Evolutionary conservation across 2,113 vertebrate genomes (phyloP), one percentile per base, ranked within the genome.

Genomic region (Cyanistes caeruleus): DNA sequence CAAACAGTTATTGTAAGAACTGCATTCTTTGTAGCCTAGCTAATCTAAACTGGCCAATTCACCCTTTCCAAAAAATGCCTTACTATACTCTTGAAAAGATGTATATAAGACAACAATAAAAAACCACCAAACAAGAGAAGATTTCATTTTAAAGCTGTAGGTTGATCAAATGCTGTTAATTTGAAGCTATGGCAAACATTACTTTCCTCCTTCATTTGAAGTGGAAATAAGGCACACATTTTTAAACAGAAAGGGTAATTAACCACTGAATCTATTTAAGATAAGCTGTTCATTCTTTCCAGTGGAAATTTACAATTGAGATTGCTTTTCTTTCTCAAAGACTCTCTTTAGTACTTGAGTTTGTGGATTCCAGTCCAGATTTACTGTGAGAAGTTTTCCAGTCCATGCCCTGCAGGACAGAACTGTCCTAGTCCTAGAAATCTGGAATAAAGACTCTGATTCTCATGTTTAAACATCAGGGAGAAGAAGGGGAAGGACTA

Each of bases 161-260:
- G 91, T 48, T 70, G 86, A 93, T 92, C 72, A 64, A 90, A 88
- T 0, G 37, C 82, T 70, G 85, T 86, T 96, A 94, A 95, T 97
- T 96, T 94, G 96, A 93, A 94, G 83, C 83, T 90, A 75, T 77
- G 92, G 83, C 73, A 90, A 84, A 87, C 93, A 93, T 92, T 88
- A 93, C 72, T 96, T 97, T 81, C 90, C 73, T 94, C 79, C 82
- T 90, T 92, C 93, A 96, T 96, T 90, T 96, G 85, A 96, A 96
- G 95, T 86, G 93, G 90, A 95, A 96, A 97, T 93, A 95, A 96
- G 95, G 89, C 89, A 93, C 95, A 84, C 87, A 90, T 95, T 96
- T 97, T 96, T 95, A 94, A 96, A 88, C 92, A 88, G 92, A 78
- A 96, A 96, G 95, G 96, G 95, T 94, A 96, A 96, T 97, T 97